Evolutionary conservation across 1,140 invertebrate species (phyloP).

Genomic region (Trachymyrmex cornetzi): DNA sequence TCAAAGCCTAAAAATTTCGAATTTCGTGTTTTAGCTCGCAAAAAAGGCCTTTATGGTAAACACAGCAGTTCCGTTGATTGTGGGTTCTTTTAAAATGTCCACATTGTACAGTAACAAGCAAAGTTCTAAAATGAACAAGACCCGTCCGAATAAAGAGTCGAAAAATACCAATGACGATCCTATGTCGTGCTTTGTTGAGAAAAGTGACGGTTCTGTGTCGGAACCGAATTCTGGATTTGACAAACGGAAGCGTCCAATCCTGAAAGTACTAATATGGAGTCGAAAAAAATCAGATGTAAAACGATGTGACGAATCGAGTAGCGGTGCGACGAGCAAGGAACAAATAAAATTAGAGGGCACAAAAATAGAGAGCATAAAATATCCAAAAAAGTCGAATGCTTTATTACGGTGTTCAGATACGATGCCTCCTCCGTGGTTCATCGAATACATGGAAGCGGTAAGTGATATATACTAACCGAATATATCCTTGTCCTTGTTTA

Average conservation of each 20-base stretch:
- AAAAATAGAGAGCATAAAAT: not conserved
- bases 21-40: conserved; percentile 30
- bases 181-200: not conserved
- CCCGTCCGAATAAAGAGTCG: not conserved
- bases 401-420: not conserved
- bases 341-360: not conserved
- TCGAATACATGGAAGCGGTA: too few relatives aligned
- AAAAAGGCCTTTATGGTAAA: not conserved
- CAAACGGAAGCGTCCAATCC: not conserved
- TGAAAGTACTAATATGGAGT: not conserved
- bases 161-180: not conserved
- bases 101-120: not conserved
- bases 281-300: not conserved
- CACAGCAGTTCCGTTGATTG: not conserved
- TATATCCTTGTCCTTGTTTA: not conserved
- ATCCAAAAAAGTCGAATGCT: not conserved
- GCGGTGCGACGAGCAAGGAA: not conserved
- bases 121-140: not conserved
- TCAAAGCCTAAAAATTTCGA: not conserved
- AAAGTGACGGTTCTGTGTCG: not conserved
- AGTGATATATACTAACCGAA: too few relatives aligned
- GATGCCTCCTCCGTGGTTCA: conserved; percentile 61
- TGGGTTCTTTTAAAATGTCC: not conserved
- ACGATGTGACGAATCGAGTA: not conserved
- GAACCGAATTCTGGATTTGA: not conserved